A percentile compares a stretch with the other conserved stretches of the same genome.
Conservation (phyloP, 2,888 invertebrate species). For the Nymphalis polychloros region DNA sequence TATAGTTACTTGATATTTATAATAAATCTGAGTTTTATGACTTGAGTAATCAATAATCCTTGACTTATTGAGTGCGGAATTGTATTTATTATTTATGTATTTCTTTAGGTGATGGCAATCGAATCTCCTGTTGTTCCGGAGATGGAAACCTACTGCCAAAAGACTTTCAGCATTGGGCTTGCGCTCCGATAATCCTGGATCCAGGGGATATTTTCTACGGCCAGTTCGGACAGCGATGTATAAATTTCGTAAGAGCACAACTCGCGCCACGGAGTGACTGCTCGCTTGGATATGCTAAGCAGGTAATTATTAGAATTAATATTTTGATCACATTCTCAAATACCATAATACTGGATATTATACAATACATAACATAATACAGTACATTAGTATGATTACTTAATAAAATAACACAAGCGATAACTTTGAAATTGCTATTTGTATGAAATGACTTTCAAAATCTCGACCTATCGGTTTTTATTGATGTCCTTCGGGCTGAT, state of each 20-base stretch:
- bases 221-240: constrained; percentile 82
- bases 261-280: constrained; percentile 86
- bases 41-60: not conserved
- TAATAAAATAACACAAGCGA: not conserved
- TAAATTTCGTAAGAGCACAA: constrained; percentile 87
- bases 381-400: not conserved
- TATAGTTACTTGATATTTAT: not conserved
- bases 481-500: no score
- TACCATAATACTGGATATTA: no score
- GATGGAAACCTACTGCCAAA: constrained; percentile 81
- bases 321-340: not conserved
- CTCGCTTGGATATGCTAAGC: constrained; percentile 86
- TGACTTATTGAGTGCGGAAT: not conserved
- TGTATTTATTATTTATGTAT: not conserved
- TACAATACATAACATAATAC: no score
- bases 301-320: constrained; percentile 75
- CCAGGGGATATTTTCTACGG: constrained; percentile 83
- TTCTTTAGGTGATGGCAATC: constrained; percentile 83
- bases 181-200: constrained; percentile 84
- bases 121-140: constrained; percentile 87
- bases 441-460: no score
- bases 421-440: no score
- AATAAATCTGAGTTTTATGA: not conserved
- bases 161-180: constrained; percentile 84
- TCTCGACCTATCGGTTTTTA: no score